These are phyloP conservation scores for Drosophila pseudotakahashii DNA, from an alignment of 2,888 invertebrate genomes.

Conservation along the genomic window DNA sequence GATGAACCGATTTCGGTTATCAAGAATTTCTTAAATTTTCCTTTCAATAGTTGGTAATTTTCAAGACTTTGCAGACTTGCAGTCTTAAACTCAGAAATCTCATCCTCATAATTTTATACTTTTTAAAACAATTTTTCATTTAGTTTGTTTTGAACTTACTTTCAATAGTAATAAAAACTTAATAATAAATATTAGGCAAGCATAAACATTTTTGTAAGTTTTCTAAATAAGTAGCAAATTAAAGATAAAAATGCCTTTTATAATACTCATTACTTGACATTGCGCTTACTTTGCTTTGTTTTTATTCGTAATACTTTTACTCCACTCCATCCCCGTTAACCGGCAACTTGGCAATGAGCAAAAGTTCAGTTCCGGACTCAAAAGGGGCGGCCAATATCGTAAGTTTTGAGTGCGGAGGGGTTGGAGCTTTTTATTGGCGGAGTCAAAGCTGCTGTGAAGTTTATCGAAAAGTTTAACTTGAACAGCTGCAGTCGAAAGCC, in stretches of 20 bases:
- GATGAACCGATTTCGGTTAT: too few relatives aligned
- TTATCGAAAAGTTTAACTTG: constrained; percentile 39
- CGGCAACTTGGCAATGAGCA: constrained; percentile 64
- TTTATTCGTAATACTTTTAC: constrained; percentile 8
- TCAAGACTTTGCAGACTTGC: too few relatives aligned
- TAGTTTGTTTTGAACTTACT: too few relatives aligned
- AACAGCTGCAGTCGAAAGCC: constrained; percentile 17
- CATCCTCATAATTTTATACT: too few relatives aligned
- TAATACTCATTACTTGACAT: neutral
- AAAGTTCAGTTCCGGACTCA: constrained; percentile 9
- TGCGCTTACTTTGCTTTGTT: constrained; percentile 37
- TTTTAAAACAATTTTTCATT: too few relatives aligned
- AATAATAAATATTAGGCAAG: too few relatives aligned
- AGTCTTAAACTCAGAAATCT: too few relatives aligned
- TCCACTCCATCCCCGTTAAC: constrained; percentile 7
- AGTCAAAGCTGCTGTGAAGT: constrained; percentile 39
- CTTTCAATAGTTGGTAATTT: too few relatives aligned
- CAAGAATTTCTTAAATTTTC: too few relatives aligned
- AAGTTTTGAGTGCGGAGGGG: constrained; percentile 17
- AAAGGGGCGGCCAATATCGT: constrained; percentile 28
- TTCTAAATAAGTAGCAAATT: neutral
- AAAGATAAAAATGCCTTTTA: neutral
- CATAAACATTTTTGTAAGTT: too few relatives aligned
- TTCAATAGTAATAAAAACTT: too few relatives aligned
- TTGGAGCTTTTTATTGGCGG: constrained; percentile 26